Base-by-base conservation (phyloP, 2,888 invertebrate species). In the Hedychridium roseum region DNA sequence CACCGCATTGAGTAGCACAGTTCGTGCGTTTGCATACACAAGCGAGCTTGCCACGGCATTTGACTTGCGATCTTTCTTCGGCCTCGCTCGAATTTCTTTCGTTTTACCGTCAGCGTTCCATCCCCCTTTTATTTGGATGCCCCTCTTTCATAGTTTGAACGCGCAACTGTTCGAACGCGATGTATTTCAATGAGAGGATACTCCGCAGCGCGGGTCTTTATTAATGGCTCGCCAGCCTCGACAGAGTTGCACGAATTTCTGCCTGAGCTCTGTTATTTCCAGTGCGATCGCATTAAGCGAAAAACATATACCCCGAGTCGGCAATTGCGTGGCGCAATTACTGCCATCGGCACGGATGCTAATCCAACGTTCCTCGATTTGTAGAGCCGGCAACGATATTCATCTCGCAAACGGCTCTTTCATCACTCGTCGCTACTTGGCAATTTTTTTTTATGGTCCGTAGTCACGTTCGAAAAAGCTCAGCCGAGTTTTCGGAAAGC, bases 191-290 rank as follows among this genome's bases (percentile, higher is more conserved):
- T 26, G 57, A 46, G 57, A 34, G 48, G 47, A 20, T 43, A 39
- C 43, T 39, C 53, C 39, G 40, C 28, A 26, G 38, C 43, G 28
- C 43, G 20, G 42, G 42, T 48, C 50, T 57, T 57, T 61, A 61
- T 61, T 61, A 61, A 61, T 52, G 60, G 52, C 40, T 43, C 45
- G 57, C 54, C 45, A 55, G 50, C 43, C 18, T 16, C 26, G 23
- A 7, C 40, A 41, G 46, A 51, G 50, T 57, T 57, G 48, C 52
- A 50, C 55, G 55, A 61, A 61, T 43, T 57, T 55, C 54, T 42
- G 14, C 14, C 23, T 51, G 43, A 43, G 48, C 54, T 55, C 44
- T 44, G 55, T 56, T 61, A 58, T 61, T 61, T 55, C 44, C 36
- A 30, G 42, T 42, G 35, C 35, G 35, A 32, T 32, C 2, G 36